These are phyloP conservation scores for Pristiophorus japonicus DNA, from an alignment of 2,113 vertebrate genomes.

Conservation along the genomic window DNA sequence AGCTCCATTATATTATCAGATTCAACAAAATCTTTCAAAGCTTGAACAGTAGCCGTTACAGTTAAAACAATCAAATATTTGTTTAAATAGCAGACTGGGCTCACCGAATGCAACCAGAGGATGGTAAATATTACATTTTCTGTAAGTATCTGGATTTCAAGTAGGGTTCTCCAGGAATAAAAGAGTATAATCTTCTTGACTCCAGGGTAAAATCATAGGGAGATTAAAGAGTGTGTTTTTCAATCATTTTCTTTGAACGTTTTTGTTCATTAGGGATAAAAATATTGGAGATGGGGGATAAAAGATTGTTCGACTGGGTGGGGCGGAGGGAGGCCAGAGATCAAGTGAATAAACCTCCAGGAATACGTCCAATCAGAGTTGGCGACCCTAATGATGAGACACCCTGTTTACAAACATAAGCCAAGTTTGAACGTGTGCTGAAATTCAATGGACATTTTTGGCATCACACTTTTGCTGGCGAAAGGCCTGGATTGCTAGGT, in stretches of 20 bases:
- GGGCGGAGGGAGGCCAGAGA: neutral
- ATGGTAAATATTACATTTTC: neutral
- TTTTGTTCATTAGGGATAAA: neutral
- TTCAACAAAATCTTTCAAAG: neutral
- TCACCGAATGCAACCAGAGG: neutral
- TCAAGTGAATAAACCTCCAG: neutral
- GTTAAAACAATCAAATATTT: neutral
- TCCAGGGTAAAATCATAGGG: neutral
- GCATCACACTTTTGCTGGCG: neutral
- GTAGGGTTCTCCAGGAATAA: neutral
- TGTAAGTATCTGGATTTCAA: neutral
- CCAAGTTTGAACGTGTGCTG: neutral
- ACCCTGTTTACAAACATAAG: neutral
- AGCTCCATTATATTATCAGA: neutral
- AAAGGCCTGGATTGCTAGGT: neutral
- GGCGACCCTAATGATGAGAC: neutral
- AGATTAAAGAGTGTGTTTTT: neutral
- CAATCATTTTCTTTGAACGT: neutral
- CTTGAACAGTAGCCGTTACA: neutral
- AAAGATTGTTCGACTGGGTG: neutral
- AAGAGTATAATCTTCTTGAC: neutral
- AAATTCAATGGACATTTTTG: neutral
- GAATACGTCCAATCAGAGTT: neutral
- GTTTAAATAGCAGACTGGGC: neutral
- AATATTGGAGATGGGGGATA: neutral